These are phyloP conservation scores for Tetragonula clypearis DNA, from an alignment of 1,140 invertebrate genomes.

Conservation along the genomic window DNA sequence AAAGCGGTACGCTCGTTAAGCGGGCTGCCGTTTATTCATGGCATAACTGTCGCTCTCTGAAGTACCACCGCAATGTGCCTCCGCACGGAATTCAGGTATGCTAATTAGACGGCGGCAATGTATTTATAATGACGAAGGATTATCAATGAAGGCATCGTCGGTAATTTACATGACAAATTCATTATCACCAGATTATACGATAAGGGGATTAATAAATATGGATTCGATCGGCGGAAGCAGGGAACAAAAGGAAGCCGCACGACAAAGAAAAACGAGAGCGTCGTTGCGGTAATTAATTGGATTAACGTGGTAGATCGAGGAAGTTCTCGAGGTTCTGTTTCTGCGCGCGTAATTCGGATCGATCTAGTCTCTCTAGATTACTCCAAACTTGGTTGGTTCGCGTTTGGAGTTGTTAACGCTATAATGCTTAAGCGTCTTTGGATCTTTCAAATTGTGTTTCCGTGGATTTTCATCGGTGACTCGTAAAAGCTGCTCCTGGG, in stretches of 20 bases:
- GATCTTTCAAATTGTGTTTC: slow-evolving; percentile 36
- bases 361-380: slow-evolving; percentile 10
- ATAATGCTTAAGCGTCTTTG: slow-evolving; percentile 59
- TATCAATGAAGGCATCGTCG: slow-evolving; percentile 27
- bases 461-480: slow-evolving; percentile 39
- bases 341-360: slow-evolving; percentile 1
- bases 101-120: slow-evolving; percentile 52
- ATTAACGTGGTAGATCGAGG: slow-evolving; percentile 8
- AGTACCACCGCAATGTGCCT: slow-evolving; percentile 1
- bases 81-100: slow-evolving; percentile 47
- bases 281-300: slow-evolving; percentile 43
- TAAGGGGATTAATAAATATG: slow-evolving; percentile 33
- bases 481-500: slow-evolving; percentile 46
- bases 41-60: not conserved
- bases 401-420: slow-evolving; percentile 36
- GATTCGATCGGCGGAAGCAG: slow-evolving; percentile 8
- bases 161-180: slow-evolving; percentile 32
- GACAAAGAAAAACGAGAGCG: not conserved
- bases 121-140: slow-evolving; percentile 44
- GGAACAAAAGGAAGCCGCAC: not conserved
- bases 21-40: slow-evolving; percentile 24
- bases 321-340: slow-evolving; percentile 7
- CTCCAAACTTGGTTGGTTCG: not conserved
- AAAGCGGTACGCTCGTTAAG: slow-evolving; percentile 56
- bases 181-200: slow-evolving; percentile 24